phyloP scores from a whole-genome alignment of 2,113 vertebrate genomes.

The Phalacrocorax pelagicus region DNA sequence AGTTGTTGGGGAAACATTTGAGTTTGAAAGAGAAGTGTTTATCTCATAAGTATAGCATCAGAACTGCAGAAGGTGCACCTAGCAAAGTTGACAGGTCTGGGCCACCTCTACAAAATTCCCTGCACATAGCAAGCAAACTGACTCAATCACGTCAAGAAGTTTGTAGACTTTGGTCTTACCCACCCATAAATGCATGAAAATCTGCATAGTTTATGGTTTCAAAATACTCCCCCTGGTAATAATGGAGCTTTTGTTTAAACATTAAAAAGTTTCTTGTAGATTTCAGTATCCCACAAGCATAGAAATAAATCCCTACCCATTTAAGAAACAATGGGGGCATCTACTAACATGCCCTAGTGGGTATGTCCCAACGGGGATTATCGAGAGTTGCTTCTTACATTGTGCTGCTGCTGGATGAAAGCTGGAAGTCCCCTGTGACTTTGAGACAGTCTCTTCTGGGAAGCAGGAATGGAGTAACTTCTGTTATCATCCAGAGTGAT shows the following conservation, averaged over 20 bases:
- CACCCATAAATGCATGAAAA: not conserved
- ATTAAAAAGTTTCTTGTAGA: not conserved
- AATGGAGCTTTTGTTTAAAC: not conserved
- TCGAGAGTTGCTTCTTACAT: not conserved
- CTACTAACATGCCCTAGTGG: not conserved
- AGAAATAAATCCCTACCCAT: not conserved
- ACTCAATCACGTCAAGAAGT: not conserved
- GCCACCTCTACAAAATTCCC: not conserved
- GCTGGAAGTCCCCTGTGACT: not conserved
- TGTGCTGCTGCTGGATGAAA: not conserved
- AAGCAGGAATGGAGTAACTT: not conserved
- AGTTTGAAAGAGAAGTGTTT: not conserved
- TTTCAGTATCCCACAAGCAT: not conserved
- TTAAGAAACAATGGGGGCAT: not conserved
- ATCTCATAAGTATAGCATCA: not conserved
- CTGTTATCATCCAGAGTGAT: not conserved
- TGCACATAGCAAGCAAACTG: not conserved
- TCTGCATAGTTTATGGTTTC: not conserved
- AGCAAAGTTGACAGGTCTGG: not conserved
- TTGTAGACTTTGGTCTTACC: not conserved
- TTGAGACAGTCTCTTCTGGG: not conserved
- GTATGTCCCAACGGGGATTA: not conserved
- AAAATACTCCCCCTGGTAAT: not conserved
- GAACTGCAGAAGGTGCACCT: not conserved
- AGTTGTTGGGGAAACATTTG: not conserved